Evolutionary conservation across 2,888 invertebrate species (phyloP), one percentile per base, ranked within the genome.

Genomic region (Drosophila aldrichi): DNA sequence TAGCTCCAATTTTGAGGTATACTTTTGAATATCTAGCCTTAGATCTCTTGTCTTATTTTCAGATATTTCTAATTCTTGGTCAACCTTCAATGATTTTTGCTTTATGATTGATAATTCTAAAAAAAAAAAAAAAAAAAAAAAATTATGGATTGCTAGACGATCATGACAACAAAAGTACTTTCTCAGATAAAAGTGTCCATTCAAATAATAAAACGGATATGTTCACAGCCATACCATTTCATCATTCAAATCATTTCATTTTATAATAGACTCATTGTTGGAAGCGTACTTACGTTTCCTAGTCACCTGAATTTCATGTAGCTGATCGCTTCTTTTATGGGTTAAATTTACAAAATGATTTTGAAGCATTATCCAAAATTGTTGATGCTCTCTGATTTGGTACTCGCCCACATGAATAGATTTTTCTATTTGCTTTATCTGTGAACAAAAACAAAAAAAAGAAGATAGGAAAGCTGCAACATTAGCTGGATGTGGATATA

Each of bases 281-380:
- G 14, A 44, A 14, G 14, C 1, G 16, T 59, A 91, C 94, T 93
- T 89, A 96, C 96, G 96, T 93, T 96, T 97, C 71, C 94, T 94
- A 14, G 96, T 93, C 22, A 96, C 93, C 92, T 95, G 96, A 64
- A 96, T 94, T 76, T 96, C 95, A 40, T 95, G 94, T 12, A 96
- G 92, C 89, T 96, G 95, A 71, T 94, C 93, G 79, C 95, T 95
- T 70, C 96, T 94, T 77, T 96, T 95, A 68, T 95, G 94, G 0
- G 96, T 95, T 18, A 97, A 92, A 71, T 94, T 94, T 2, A 97
- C 95, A 64, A 96, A 95, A 89, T 95, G 95, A 0, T 95, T 95
- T 91, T 97, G 96, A 76, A 96, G 94, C 55, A 96, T 94, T 74
- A 97, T 92, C 97, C 97, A 97, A 91, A 95, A 95, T 79, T 95